These are phyloP conservation scores for Pelodytes ibericus DNA, from an alignment of 2,797 vertebrate genomes.

Conservation along the genomic window DNA sequence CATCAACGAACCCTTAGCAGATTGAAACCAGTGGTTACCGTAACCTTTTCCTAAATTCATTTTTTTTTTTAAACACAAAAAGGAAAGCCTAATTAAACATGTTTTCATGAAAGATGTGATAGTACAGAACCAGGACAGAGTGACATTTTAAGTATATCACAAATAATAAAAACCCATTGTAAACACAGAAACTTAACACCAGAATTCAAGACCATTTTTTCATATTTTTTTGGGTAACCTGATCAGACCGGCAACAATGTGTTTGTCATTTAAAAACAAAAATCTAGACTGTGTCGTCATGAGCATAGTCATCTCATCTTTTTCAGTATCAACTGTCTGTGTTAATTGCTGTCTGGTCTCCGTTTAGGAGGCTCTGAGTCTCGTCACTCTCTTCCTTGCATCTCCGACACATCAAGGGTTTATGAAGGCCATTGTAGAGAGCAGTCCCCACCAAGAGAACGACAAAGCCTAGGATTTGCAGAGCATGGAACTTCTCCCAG, in stretches of 20 bases:
- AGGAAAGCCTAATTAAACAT: too few relatives aligned
- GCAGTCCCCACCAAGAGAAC: slow-evolving; percentile 80
- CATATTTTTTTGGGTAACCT: background rate
- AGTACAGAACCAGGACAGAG: too few relatives aligned
- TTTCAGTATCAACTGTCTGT: slow-evolving; percentile 47
- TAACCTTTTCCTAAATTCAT: too few relatives aligned
- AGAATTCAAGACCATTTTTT: background rate
- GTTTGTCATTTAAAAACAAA: background rate
- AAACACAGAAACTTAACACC: background rate
- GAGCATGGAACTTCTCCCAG: slow-evolving; percentile 86
- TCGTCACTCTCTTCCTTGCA: slow-evolving; percentile 35
- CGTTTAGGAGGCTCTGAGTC: slow-evolving; percentile 59
- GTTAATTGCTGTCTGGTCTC: slow-evolving; percentile 61
- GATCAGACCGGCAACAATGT: background rate
- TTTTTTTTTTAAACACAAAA: too few relatives aligned
- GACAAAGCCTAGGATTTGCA: slow-evolving; percentile 89
- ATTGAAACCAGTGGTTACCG: too few relatives aligned
- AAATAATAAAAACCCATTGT: too few relatives aligned
- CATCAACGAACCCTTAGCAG: too few relatives aligned
- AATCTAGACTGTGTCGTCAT: background rate
- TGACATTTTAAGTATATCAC: too few relatives aligned
- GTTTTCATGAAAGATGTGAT: too few relatives aligned
- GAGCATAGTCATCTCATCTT: background rate
- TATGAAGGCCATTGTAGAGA: slow-evolving; percentile 89
- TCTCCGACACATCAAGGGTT: slow-evolving; percentile 70